Base-by-base conservation (phyloP, 2,888 invertebrate species). In the Pyrrhosoma nymphula region DNA sequence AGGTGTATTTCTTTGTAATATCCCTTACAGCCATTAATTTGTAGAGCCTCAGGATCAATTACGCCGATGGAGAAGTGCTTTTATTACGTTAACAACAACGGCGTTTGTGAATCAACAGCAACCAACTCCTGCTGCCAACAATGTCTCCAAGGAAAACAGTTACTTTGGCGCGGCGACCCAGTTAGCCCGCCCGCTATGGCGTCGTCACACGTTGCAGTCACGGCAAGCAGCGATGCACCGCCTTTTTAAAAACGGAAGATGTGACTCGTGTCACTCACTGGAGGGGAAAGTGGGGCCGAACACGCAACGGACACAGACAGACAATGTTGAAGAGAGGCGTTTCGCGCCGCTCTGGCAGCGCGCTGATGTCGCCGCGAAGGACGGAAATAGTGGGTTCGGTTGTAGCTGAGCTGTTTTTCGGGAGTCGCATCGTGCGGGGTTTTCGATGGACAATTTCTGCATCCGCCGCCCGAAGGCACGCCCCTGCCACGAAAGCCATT, bases 391-490 rank as follows among this genome's bases (percentile, higher is more conserved):
- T 56, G 89, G 56, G 56, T 56, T 56, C 56, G 56, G 47, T 35
- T 35, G 82, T 89, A n/a, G 55, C 14, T 20, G n/a, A n/a, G 8
- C 18, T 39, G 26, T 56, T 56, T 89, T 89, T 89, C 14, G 26
- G 88, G 47, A n/a, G 8, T 55, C 26, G 56, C 89, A 55, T 56
- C 55, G 35, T n/a, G n/a, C n/a, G 88, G 47, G 18, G 88, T 23
- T 39, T 69, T 69, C 26, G n/a, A 69, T 8, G 82, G 26, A 56
- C 26, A 89, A n/a, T 56, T 56, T 47, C 56, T 56, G 56, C n/a
- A 56, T 89, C 89, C 89, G 89, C 60, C 60, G 60, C 18, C n/a
- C 47, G 55, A 89, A 56, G 89, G 26, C 89, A 89, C 89, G 89
- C 89, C 89, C 47, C 3, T 14, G 55, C 56, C 35, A n/a, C 35